A percentile compares a stretch with the other conserved stretches of the same genome.
These are phyloP conservation scores for Parazoanthus darwini DNA, from an alignment of 92 coral and sea anemone species.

Conservation along the genomic window DNA sequence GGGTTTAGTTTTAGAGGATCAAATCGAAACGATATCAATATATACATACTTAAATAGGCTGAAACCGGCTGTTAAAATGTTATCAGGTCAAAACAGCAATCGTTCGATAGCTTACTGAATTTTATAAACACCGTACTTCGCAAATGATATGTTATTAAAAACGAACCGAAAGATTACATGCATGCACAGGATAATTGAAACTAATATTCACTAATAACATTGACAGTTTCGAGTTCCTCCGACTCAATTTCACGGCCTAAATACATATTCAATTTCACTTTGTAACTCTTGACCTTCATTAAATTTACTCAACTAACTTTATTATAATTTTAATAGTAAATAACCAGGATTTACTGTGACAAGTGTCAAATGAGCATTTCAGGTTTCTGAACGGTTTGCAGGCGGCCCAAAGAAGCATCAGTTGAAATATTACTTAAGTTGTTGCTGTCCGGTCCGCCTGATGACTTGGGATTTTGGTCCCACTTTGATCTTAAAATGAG, in stretches of 20 bases:
- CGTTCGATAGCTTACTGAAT: no score
- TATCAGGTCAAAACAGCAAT: no score
- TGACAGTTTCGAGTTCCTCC: background rate
- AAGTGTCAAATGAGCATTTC: no score
- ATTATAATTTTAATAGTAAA: background rate
- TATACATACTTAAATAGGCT: no score
- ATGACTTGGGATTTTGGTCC: background rate
- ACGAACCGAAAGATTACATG: background rate
- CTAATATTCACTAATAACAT: background rate
- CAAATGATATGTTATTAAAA: no score
- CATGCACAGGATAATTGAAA: background rate
- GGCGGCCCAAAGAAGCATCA: background rate
- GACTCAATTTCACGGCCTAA: background rate
- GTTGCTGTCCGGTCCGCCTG: background rate
- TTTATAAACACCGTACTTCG: no score
- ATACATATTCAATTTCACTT: background rate
- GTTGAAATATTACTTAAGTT: background rate
- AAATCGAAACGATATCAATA: no score
- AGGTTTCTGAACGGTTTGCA: background rate
- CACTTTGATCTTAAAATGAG: no score
- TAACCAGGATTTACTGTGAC: background rate
- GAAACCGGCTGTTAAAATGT: no score
- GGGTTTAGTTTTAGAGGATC: no score
- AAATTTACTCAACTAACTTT: background rate
- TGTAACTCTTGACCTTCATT: constrained; percentile 12